Percentiles rank a stretch among this genome's conserved stretches.
These are phyloP conservation scores for Lepidostoma basale DNA, from an alignment of 1,140 invertebrate genomes.

Conservation along the genomic window DNA sequence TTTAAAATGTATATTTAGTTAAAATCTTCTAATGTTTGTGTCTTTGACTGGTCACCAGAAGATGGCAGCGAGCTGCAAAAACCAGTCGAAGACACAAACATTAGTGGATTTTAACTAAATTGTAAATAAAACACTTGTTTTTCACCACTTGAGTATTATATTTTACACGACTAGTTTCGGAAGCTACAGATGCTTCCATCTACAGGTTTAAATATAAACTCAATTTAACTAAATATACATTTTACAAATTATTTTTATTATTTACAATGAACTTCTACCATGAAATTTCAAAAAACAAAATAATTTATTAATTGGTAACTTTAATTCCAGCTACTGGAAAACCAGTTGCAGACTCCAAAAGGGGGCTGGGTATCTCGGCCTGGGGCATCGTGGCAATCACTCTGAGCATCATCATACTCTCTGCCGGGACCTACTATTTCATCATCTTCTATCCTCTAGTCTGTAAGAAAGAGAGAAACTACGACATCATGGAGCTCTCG, in stretches of 20 bases:
- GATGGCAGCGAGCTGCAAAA: no score
- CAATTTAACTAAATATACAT: background rate
- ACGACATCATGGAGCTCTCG: conserved; percentile 65
- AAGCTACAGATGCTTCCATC: no score
- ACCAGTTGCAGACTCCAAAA: background rate
- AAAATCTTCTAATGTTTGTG: no score
- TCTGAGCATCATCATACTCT: conserved; percentile 59
- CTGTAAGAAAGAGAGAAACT: conserved; percentile 64
- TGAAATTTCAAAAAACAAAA: no score
- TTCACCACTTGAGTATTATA: no score
- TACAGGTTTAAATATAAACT: no score
- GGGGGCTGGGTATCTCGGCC: conserved; percentile 62
- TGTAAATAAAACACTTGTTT: no score
- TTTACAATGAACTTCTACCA: background rate
- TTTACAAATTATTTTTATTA: background rate
- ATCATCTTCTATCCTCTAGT: conserved; percentile 67
- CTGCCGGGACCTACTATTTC: conserved; percentile 65
- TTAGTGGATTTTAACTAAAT: no score
- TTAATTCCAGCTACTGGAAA: conserved; percentile 17
- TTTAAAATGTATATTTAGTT: no score
- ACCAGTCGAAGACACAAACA: no score
- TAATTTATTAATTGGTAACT: background rate
- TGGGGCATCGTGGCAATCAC: conserved; percentile 65
- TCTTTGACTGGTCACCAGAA: no score
- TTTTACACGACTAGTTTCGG: no score